Conservation (phyloP, 2,888 invertebrate genomes). For the Cheilosia pagana region DNA sequence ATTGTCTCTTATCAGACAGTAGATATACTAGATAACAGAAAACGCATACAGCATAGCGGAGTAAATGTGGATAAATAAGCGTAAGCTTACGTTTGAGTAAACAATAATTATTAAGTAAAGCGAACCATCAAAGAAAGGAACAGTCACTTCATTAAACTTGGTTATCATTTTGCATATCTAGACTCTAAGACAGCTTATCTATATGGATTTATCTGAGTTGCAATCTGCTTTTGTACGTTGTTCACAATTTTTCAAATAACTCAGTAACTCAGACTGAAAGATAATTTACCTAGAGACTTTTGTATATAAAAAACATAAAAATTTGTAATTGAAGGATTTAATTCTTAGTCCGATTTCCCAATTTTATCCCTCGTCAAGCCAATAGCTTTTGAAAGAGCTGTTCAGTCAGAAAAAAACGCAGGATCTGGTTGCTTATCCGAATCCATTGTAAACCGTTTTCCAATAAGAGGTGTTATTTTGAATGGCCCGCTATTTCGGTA, state of each 20-base stretch:
- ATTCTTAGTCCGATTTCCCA: too few relatives aligned
- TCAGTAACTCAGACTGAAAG: background rate
- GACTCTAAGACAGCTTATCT: background rate
- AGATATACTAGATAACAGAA: constrained; percentile 23
- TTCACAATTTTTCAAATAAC: background rate
- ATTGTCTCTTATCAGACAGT: constrained; percentile 58
- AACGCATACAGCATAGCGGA: constrained; percentile 18
- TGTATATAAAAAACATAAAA: too few relatives aligned
- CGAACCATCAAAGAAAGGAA: constrained; percentile 19
- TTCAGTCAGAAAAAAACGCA: too few relatives aligned
- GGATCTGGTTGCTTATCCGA: too few relatives aligned
- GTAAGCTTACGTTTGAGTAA: constrained; percentile 24
- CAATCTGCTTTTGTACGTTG: background rate
- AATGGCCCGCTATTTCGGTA: too few relatives aligned
- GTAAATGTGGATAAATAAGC: constrained; percentile 17
- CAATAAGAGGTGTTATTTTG: too few relatives aligned
- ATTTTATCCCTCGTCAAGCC: too few relatives aligned
- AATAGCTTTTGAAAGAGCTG: too few relatives aligned
- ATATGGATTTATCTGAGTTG: too few relatives aligned
- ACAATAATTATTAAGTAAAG: constrained; percentile 31
- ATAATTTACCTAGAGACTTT: background rate
- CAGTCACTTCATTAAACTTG: background rate
- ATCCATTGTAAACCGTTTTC: too few relatives aligned
- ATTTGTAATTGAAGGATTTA: too few relatives aligned
- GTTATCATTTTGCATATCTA: background rate